Conservation (phyloP, 2,113 vertebrate species). For the Anas platyrhynchos region DNA sequence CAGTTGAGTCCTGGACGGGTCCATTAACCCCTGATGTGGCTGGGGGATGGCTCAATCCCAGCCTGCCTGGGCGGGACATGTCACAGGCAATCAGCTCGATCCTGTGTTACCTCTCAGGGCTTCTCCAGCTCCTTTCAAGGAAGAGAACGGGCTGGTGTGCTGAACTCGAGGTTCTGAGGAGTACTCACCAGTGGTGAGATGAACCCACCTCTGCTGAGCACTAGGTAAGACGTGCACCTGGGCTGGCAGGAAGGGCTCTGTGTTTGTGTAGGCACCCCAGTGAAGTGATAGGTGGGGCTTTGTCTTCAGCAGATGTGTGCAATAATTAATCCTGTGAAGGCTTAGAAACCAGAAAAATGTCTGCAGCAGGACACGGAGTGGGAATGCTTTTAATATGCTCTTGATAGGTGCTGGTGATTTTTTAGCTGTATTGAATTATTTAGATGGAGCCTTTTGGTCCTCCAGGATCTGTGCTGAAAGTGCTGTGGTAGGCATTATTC, state of each 20-base stretch:
- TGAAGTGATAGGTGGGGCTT: fast-evolving
- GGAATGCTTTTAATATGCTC: not conserved
- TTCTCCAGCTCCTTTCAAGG: not conserved
- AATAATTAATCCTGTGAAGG: not conserved
- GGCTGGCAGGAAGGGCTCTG: not conserved
- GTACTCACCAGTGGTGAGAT: fast-evolving
- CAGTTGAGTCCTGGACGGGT: fast-evolving
- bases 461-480: not conserved
- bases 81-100: fast-evolving
- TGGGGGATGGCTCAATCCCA: not conserved
- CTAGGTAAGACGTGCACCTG: not conserved
- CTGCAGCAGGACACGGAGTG: not conserved
- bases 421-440: not conserved
- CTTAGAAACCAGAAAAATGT: not conserved
- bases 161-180: not conserved
- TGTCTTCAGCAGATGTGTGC: fast-evolving
- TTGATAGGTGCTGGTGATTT: not conserved
- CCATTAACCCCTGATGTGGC: fast-evolving
- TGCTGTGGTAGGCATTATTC: not conserved
- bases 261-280: not conserved
- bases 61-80: fast-evolving
- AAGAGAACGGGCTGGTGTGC: fast-evolving
- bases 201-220: fast-evolving
- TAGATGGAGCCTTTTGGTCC: not conserved
- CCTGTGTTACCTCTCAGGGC: fast-evolving